Evolutionary conservation across 2,113 vertebrate genomes (phyloP), one percentile per base, ranked within the genome.

Genomic region (Prietella phreatophila): DNA sequence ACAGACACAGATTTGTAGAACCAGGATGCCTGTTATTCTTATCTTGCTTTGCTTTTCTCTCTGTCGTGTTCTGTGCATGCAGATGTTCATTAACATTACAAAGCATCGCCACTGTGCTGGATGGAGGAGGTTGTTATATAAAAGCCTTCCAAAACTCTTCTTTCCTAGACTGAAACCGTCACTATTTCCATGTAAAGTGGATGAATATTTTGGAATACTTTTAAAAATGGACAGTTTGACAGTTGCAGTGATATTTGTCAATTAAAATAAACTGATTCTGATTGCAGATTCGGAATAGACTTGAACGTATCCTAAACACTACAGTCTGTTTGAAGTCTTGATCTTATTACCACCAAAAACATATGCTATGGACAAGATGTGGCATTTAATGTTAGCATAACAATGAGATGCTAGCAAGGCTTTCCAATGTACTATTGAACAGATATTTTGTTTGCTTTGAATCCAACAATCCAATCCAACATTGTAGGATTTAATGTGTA

Each of bases 1-100:
- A 39, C 79, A 75, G 73, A 82, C 82, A 83, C 63, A 69, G 47
- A 89, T 80, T 86, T 86, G 30, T 81, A 88, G 25, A 80, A 84
- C 22, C 55, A 82, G 27, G n/a, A 87, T 50, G 65, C 36, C 50
- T 36, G 39, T 83, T 61, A 79, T 69, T 84, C 60, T 67, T 89
- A 75, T 75, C 60, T 84, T 36, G 53, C n/a, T 78, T 60, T 81
- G 61, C 82, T n/a, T 19, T 65, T 80, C 60, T 88, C 33, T 88
- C 39, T 20, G 33, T 13, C 33, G 0, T 81, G 67, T 56, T 30
- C 60, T 58, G 65, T 80, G 61, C 73, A 88, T 84, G 58, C 42
- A 33, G 47, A 30, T 27, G 81, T 69, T 89, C 36, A 50, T 82
- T 85, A 86, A 19, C 50, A 83, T 88, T 84, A 73, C n/a, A 80